Conservation (phyloP, 2,113 vertebrate genomes). For the Gymnorhina tibicen region DNA sequence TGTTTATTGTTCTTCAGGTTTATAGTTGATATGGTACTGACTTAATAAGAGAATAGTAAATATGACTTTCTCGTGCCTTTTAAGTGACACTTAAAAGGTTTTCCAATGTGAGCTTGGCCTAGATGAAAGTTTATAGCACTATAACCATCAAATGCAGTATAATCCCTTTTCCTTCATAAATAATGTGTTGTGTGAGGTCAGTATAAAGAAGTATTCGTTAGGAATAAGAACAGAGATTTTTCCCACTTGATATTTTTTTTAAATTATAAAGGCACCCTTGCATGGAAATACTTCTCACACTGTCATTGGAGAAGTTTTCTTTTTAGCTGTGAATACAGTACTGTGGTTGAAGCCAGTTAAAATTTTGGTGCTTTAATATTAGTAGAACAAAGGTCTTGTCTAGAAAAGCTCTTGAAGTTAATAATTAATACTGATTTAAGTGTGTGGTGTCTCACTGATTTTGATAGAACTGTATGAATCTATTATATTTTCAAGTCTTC, state of each 20-base stretch:
- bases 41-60: background rate
- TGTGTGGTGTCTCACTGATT: background rate
- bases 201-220: background rate
- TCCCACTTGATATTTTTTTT: background rate
- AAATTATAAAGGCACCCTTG: background rate
- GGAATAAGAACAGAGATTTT: background rate
- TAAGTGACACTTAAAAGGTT: slow-evolving; percentile 11
- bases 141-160: background rate
- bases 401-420: background rate
- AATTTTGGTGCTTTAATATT: background rate
- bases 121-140: background rate
- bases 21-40: background rate
- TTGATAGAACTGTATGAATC: background rate
- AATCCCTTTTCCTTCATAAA: background rate
- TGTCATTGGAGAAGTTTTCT: background rate
- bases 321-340: background rate
- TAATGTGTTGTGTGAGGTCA: background rate
- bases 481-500: background rate
- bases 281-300: background rate
- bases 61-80: background rate
- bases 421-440: background rate
- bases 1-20: background rate
- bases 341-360: background rate
- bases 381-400: background rate
- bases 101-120: background rate